Conservation (phyloP, 2,797 vertebrate genomes). For the Agapornis canus region DNA sequence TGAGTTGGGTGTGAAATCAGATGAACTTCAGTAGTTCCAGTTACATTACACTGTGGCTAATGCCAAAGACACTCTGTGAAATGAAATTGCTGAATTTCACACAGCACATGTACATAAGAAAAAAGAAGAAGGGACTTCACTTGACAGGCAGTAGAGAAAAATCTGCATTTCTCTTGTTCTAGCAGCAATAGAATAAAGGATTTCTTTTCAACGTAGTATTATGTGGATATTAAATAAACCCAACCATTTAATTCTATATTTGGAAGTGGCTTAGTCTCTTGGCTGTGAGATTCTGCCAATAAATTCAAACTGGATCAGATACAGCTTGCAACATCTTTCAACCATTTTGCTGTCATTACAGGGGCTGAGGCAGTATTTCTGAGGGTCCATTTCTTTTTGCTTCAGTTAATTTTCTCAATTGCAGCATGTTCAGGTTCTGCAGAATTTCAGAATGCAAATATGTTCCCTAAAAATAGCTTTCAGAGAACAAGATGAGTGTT, state of each 20-base stretch:
- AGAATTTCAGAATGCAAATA: neutral
- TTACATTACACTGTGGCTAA: conserved; percentile 58
- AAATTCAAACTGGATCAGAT: conserved; percentile 48
- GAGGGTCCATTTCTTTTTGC: neutral
- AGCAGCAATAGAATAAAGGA: neutral
- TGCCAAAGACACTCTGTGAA: conserved; percentile 63
- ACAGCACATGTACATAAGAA: neutral
- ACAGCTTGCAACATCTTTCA: conserved; percentile 24
- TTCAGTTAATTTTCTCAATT: conserved; percentile 29
- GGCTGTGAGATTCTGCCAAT: conserved; percentile 31
- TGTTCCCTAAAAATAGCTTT: conserved; percentile 3
- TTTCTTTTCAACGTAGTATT: conserved; percentile 51
- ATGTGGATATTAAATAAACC: conserved; percentile 52
- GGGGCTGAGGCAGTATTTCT: neutral
- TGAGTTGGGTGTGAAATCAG: conserved; percentile 64
- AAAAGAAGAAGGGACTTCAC: conserved; percentile 2
- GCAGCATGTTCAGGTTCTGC: neutral
- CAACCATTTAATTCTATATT: conserved; percentile 36
- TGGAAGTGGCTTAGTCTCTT: conserved; percentile 25
- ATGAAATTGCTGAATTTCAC: conserved; percentile 59
- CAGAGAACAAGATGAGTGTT: neutral
- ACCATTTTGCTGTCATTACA: neutral
- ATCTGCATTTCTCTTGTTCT: conserved; percentile 50
- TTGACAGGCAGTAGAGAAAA: conserved; percentile 33
- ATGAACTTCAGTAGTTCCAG: conserved; percentile 45